Conservation (phyloP, 2,888 invertebrate species). For the Drosophila suboccidentalis region DNA sequence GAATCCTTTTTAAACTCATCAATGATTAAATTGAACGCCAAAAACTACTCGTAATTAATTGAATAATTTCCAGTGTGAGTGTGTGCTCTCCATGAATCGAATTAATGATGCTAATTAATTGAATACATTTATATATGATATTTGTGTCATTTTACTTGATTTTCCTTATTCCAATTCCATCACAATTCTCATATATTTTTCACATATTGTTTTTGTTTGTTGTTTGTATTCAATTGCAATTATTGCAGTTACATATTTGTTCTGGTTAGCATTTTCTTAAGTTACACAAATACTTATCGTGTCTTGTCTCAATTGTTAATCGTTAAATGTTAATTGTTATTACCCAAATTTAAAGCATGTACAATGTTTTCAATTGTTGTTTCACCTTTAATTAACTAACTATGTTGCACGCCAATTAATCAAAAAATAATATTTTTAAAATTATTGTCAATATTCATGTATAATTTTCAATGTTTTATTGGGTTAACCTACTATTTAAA, state of each 20-base stretch:
- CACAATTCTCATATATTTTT: conserved; percentile 15
- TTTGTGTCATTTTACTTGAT: conserved; percentile 10
- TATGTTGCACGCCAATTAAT: conserved; percentile 2
- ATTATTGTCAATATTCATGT: conserved; percentile 1
- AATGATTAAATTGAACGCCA: conserved; percentile 8
- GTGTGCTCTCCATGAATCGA: not conserved
- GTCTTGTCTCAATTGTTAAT: conserved; percentile 25
- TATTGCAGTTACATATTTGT: conserved; percentile 41
- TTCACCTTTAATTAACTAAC: not conserved
- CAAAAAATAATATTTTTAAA: not conserved
- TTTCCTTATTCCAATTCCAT: conserved; percentile 7
- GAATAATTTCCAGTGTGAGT: not conserved
- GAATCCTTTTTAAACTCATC: conserved; percentile 1
- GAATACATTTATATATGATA: conserved; percentile 3
- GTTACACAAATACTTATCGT: conserved; percentile 18
- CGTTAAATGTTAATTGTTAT: conserved; percentile 14
- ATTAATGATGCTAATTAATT: not conserved
- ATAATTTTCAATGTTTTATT: not conserved
- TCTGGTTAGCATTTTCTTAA: conserved; percentile 21
- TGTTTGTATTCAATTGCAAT: conserved; percentile 31
- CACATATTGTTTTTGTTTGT: conserved; percentile 28
- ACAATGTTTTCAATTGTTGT: not conserved
- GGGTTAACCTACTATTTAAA: not conserved
- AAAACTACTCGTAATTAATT: not conserved
- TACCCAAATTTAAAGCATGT: not conserved